Evolutionary conservation across 1,140 invertebrate genomes (phyloP), one percentile per base, ranked within the genome.

Genomic region (Meloidogyne exigua): DNA sequence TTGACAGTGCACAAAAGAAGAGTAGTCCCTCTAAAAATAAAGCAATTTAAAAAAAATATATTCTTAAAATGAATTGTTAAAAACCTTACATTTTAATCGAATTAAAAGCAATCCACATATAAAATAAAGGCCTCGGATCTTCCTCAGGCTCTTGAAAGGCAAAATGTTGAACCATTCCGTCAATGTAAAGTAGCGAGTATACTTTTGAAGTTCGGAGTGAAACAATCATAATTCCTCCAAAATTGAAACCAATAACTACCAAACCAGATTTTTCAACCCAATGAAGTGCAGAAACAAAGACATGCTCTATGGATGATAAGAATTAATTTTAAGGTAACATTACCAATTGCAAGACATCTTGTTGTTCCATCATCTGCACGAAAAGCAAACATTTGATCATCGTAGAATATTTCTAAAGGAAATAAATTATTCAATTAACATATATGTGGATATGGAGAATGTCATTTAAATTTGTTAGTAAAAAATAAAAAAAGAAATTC

Each of bases 61-160:
- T n/a, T n/a, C n/a, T n/a, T n/a, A n/a, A n/a, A n/a, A 21, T 13
- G 11, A 23, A 63, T 15, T 0, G 2, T 25, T 26, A 49, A 76
- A 25, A 63, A 64, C 39, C 10, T 65, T 39, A 62, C 25, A 67
- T 57, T 74, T 74, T 62, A 5, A 28, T 12, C 1, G 71, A 76
- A 28, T n/a, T 81, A 26, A 23, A 79, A 15, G 68, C 67, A 65
- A 72, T 69, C 77, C 77, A 79, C 15, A 79, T 18, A 57, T 65
- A 79, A 74, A 75, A 44, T 9, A 79, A 76, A 12, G 77, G 77
- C 26, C 77, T 32, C 1, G 77, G 77, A 26, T 79, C 77, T 23
- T 79, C 77, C 49, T 79, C 77, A 39, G 77, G 77, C n/a, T 79
- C 76, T 73, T 80, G 77, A 12, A 78, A 21, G 2, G 77, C 77